These are phyloP conservation scores for Amia ocellicauda DNA, from an alignment of 2,113 vertebrate species.

Conservation along the genomic window DNA sequence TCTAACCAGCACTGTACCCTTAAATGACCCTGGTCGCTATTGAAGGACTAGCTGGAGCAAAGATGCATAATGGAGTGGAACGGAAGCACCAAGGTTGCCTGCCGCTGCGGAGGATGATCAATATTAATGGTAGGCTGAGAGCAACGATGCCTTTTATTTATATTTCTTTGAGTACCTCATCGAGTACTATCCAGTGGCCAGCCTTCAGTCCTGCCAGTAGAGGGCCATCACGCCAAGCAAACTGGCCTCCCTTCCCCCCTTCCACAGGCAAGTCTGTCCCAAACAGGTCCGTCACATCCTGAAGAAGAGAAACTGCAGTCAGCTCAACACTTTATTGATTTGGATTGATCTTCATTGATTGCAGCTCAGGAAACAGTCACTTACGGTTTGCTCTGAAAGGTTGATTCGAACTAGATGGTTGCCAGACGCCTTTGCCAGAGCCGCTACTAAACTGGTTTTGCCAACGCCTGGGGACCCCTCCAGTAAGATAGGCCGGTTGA, in stretches of 20 bases:
- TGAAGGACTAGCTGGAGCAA: too few relatives aligned
- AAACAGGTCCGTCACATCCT: constrained; percentile 96
- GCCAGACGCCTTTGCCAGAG: constrained; percentile 89
- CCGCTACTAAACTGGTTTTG: constrained; percentile 91
- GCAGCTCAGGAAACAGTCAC: background rate
- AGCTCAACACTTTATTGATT: background rate
- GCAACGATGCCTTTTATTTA: too few relatives aligned
- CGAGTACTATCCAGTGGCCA: constrained; percentile 93
- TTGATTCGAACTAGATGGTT: constrained; percentile 92
- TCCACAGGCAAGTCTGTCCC: constrained; percentile 95
- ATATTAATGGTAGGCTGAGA: too few relatives aligned
- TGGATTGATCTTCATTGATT: too few relatives aligned
- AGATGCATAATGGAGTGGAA: too few relatives aligned
- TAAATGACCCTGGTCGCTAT: too few relatives aligned
- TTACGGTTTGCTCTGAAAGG: constrained; percentile 94
- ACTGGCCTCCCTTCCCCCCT: constrained; percentile 93
- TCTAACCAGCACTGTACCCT: too few relatives aligned
- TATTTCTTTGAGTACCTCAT: constrained; percentile 72
- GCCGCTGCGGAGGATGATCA: too few relatives aligned
- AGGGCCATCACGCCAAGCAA: constrained; percentile 93
- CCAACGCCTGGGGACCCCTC: constrained; percentile 96
- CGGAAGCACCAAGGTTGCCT: too few relatives aligned
- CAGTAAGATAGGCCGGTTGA: constrained; percentile 85
- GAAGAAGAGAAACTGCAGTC: constrained; percentile 19
- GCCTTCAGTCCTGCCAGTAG: constrained; percentile 87